Conservation (phyloP, 1,140 invertebrate species). For the Metaphire vulgaris region DNA sequence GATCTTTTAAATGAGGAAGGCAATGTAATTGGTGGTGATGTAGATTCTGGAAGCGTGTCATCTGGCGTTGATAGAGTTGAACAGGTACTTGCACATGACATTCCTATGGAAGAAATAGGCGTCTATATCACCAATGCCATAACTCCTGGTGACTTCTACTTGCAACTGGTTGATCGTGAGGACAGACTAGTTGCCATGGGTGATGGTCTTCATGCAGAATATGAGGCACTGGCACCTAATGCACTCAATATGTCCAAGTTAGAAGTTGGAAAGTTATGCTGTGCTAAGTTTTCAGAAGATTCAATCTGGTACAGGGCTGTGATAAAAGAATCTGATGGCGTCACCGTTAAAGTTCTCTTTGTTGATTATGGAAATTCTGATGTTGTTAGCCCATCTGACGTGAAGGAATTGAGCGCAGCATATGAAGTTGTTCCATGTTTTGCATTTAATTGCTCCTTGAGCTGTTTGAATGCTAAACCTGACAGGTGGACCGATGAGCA, state of each 20-base stretch:
- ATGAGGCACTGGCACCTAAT: background rate
- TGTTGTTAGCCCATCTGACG: conserved; percentile 43
- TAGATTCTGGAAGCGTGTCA: background rate
- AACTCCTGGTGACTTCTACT: conserved; percentile 46
- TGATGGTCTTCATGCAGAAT: conserved; percentile 37
- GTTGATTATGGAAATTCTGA: conserved; percentile 72
- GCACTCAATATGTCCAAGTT: conserved; percentile 17
- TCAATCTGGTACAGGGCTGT: conserved; percentile 71
- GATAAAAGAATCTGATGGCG: conserved; percentile 61
- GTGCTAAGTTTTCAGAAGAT: conserved; percentile 67
- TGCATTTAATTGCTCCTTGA: conserved; percentile 28
- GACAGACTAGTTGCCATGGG: conserved; percentile 46
- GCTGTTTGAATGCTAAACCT: conserved; percentile 7
- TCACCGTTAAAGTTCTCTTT: conserved; percentile 63
- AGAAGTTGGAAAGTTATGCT: conserved; percentile 59
- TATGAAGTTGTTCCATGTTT: conserved; percentile 21
- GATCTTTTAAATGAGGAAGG: background rate
- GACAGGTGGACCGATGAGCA: conserved; percentile 20
- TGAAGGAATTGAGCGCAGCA: conserved; percentile 25
- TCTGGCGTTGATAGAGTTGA: background rate
- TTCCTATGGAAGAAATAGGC: background rate
- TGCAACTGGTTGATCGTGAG: conserved; percentile 45
- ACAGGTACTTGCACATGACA: background rate
- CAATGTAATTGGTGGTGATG: background rate
- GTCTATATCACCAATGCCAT: conserved; percentile 4